Evolutionary conservation across 1,140 invertebrate species (phyloP), one percentile per base, ranked within the genome.

Genomic region (Pseudoatta argentina): DNA sequence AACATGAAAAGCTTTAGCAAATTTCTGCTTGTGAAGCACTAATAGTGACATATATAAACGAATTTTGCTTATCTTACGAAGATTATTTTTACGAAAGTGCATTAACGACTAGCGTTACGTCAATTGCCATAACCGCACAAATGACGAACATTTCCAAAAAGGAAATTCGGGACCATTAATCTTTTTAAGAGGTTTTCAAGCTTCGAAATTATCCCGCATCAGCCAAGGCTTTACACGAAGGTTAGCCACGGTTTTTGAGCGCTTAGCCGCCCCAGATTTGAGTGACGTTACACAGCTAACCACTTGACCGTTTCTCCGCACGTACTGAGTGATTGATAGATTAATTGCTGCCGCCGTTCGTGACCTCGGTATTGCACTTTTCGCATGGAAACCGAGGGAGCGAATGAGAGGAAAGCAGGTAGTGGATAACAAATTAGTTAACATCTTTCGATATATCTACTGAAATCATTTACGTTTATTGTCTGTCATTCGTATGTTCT

Each of bases 271-370:
- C 91, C 87, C 86, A 73, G 89, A 85, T 89, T 94, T 94, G 95
- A 95, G 91, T 95, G 94, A 94, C 94, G 93, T 86, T 94, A 95
- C 95, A 95, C 93, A 94, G 92, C 92, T 94, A 95, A 94, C 94
- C 95, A 95, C 95, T 95, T 95, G 95, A 95, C 95, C 95, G 90
- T 94, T 91, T 92, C 91, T 87, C 90, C 88, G 88, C 91, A 76
- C 87, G 89, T 88, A 48, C 76, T 83, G 85, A 85, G 90, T 95
- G 94, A 95, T 95, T 95, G 95, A 95, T 95, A 90, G 92, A 94
- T 93, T 94, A 93, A 94, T 94, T 94, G 93, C 91, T 87, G 85
- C 77, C 63, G 86, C 30, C 87, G 63, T 85, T 87, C 72, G 67
- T 76, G 87, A 89, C 89, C 89, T 64, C 89, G 30, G 16, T 53